Base-by-base conservation (phyloP, 2,113 vertebrate species). In the Dendrocopos noguchii region DNA sequence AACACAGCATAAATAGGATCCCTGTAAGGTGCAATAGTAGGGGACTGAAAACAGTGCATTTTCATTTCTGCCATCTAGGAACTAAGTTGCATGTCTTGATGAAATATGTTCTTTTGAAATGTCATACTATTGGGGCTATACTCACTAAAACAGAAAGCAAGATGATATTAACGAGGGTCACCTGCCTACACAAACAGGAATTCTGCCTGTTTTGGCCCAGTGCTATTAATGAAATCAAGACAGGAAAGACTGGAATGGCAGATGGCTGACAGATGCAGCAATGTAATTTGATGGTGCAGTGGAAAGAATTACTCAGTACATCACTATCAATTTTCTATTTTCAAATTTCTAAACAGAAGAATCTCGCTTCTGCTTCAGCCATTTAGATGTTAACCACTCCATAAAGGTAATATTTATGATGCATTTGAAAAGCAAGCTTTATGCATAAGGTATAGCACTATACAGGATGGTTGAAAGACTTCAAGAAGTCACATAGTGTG, bases 131-230 rank as follows among this genome's bases (percentile, higher is more conserved):
- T 92, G 68, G 56, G 92, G 61, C 34, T 92, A 87, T 56, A 77
- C 36, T 77, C 52, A 84, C n/a, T 79, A 87, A 91, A 93, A 89
- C 71, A 96, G 91, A 95, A 92, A 95, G 80, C 78, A 85, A 90
- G 60, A 76, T 79, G 42, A 84, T 73, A 87, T 53, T 91, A 95
- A 89, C 83, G 71, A 96, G 68, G 91, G 53, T 89, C 81, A 95
- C 87, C 87, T 94, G 91, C 87, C 94, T 90, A 94, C 93, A 92
- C 91, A 93, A 95, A 95, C 87, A 96, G 93, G 91, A 93, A 93
- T 94, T 96, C 75, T 92, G 84, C 72, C 84, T 76, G 67, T 28
- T 80, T 94, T 93, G 53, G 87, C 68, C 84, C 79, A 90, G 33
- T 63, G 36, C 79, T 92, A 83, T 86, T 96, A 95, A 92, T 85